Conservation (phyloP, 2,797 vertebrate genomes). For the Vireo griseus region DNA sequence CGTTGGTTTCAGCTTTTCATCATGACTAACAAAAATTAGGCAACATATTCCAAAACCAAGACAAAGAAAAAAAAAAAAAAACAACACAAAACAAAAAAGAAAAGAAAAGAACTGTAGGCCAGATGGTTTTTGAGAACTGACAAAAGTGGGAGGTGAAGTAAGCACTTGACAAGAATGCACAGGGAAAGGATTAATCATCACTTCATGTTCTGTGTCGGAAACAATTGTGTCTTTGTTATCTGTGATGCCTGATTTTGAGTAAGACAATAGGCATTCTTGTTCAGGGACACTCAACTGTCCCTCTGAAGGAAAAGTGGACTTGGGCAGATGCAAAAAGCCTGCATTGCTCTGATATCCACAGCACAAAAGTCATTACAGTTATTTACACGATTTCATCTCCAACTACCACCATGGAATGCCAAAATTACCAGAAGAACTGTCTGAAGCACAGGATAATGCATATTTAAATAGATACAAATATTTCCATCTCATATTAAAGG, state of each 20-base stretch:
- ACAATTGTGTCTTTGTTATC: constrained; percentile 72
- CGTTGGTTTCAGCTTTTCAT: constrained; percentile 72
- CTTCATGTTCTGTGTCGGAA: constrained; percentile 74
- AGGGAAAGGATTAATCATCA: constrained; percentile 85
- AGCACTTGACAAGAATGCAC: constrained; percentile 85
- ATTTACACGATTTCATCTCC: background rate
- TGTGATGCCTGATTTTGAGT: constrained; percentile 43
- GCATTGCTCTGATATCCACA: background rate
- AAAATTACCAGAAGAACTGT: background rate
- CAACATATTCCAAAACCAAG: constrained; percentile 70
- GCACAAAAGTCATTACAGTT: background rate
- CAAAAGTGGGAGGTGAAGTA: constrained; percentile 88
- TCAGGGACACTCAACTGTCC: background rate
- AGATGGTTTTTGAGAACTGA: constrained; percentile 90
- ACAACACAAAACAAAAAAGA: constrained; percentile 68
- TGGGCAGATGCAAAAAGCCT: constrained; percentile 8
- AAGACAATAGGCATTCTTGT: constrained; percentile 20
- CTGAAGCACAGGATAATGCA: background rate
- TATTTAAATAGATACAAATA: background rate
- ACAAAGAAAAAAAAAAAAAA: background rate
- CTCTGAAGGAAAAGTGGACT: background rate
- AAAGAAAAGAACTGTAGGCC: constrained; percentile 80
- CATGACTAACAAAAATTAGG: constrained; percentile 74
- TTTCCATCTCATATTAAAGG: background rate
- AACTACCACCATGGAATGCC: background rate